These are phyloP conservation scores for Albula goreensis DNA, from an alignment of 2,113 vertebrate species.

Conservation along the genomic window DNA sequence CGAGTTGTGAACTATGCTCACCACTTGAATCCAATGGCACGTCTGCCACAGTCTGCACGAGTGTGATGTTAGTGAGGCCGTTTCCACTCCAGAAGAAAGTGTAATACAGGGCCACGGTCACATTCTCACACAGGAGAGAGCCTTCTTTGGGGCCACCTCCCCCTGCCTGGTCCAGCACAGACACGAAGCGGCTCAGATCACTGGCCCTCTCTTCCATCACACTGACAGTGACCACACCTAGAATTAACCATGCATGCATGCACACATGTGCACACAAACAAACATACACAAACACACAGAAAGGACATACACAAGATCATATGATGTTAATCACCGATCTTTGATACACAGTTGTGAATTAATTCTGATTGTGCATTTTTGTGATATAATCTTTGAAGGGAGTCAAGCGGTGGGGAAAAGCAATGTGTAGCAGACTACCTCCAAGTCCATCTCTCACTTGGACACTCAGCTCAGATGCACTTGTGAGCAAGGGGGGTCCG, in stretches of 20 bases:
- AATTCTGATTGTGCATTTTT: not conserved
- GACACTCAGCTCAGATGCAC: slow-evolving; percentile 45
- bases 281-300: not conserved
- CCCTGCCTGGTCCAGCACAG: slow-evolving; percentile 41
- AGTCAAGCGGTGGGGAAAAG: not conserved
- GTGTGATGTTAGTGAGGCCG: slow-evolving; percentile 67
- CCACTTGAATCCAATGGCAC: slow-evolving; percentile 56
- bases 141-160: not conserved
- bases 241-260: slow-evolving; percentile 10
- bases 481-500: slow-evolving; percentile 46
- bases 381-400: not conserved
- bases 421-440: slow-evolving; percentile 49
- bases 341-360: not conserved
- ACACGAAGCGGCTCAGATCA: slow-evolving; percentile 54
- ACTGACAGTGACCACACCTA: slow-evolving; percentile 60
- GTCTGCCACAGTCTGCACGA: slow-evolving; percentile 66
- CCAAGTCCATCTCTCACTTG: slow-evolving; percentile 62
- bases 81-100: slow-evolving; percentile 77
- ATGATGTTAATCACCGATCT: too few relatives aligned
- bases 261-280: not conserved
- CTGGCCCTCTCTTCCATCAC: slow-evolving; percentile 50
- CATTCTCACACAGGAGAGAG: slow-evolving; percentile 60
- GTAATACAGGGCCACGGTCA: slow-evolving; percentile 81
- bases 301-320: not conserved
- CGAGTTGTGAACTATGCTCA: slow-evolving; percentile 41